Evolutionary conservation across 2,113 vertebrate species (phyloP), one percentile per base, ranked within the genome.

Genomic region (Clarias gariepinus): DNA sequence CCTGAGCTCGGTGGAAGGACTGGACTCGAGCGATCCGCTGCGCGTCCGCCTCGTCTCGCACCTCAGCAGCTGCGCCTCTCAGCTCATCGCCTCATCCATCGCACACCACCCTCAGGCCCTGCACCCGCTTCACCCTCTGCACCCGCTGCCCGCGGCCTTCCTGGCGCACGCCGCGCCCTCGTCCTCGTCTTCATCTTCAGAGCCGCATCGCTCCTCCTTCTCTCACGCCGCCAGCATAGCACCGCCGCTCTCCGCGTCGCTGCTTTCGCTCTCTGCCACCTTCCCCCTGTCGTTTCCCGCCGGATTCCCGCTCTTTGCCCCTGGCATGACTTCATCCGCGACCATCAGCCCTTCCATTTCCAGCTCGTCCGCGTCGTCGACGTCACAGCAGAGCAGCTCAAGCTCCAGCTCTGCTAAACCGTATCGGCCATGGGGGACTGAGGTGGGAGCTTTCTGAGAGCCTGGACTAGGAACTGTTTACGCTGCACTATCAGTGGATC

Each of bases 391-490:
- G 90, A 90, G 93, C 0, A 90, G 91, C 88, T 69, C 87, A 3
- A 93, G 93, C 3, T 91, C 92, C 61, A 84, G 64, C 41, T 90
- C 82, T 90, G 91, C 92, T 61, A 98, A 96, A 92, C 96, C 96
- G 0, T 97, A 98, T 93, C 93, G 97, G 9, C 97, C 97, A 0
- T 98, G 97, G 98, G 97, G 97, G 36, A 97, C 96, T 7, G 97
- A 99, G 94, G 97, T 98, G 16, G 98, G 98, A 85, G 97, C 97
- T 0, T 97, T 98, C 87, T 98, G 93, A 95, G 74, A n/a, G 57
- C 66, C 58, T 57, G 41, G 58, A 71, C 68, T 69, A 6, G 9
- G 63, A 55, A 83, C 81, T 21, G 18, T 57, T 69, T 57, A 77
- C 61, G 33, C 74, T 85, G 74, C 58, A 21, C 53, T 84, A 60